phyloP scores from a whole-genome alignment of 2,113 vertebrate species.

The Xerus inauris region DNA sequence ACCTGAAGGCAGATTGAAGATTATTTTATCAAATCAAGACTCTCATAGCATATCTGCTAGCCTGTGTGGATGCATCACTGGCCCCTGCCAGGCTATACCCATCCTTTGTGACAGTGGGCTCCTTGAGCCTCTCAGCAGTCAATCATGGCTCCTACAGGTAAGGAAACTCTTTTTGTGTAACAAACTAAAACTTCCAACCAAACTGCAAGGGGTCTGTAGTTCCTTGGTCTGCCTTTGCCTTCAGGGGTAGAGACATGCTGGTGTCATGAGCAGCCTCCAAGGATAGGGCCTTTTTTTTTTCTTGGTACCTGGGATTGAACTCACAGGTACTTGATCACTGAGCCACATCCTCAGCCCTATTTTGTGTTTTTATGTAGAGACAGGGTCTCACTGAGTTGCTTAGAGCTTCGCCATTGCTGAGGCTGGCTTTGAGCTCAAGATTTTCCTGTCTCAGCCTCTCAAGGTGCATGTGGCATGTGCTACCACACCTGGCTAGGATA shows the following conservation, averaged over 20 bases:
- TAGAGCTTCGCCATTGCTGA: too few species aligned
- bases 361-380: too few species aligned
- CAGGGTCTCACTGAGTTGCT: too few species aligned
- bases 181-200: not conserved
- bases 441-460: too few species aligned
- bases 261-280: too few species aligned
- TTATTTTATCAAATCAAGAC: constrained; percentile 69
- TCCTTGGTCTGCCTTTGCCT: not conserved
- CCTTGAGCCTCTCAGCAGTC: constrained; percentile 39
- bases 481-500: too few species aligned
- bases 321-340: too few species aligned
- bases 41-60: constrained; percentile 76
- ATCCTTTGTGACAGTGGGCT: constrained; percentile 54
- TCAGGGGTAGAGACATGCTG: not conserved
- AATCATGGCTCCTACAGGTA: constrained; percentile 54
- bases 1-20: constrained; percentile 51
- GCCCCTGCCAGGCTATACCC: constrained; percentile 68
- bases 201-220: not conserved
- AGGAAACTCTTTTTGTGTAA: constrained; percentile 47
- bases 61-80: constrained; percentile 81
- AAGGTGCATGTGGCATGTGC: too few species aligned
- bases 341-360: too few species aligned
- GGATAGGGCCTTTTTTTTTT: not conserved
- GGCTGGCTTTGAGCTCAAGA: too few species aligned
- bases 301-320: too few species aligned